These are phyloP conservation scores for Carassius auratus DNA, from an alignment of 2,113 vertebrate genomes.

Conservation along the genomic window DNA sequence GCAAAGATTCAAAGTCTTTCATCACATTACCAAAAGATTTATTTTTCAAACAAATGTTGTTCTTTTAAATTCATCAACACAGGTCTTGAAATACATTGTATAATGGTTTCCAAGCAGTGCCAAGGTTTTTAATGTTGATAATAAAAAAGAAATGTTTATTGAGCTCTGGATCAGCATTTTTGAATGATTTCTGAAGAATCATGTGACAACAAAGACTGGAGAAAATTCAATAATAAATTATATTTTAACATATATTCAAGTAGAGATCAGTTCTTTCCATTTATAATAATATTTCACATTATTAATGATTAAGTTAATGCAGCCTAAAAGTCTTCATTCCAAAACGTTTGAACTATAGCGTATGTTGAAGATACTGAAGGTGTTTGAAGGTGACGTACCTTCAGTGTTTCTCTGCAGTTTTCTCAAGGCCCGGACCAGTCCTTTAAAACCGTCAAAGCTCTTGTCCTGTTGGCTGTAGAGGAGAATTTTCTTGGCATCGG, in stretches of 20 bases:
- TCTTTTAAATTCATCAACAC: neutral
- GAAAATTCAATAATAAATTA: neutral
- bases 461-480: constrained; percentile 90
- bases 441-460: constrained; percentile 79
- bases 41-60: neutral
- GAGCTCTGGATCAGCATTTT: neutral
- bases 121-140: neutral
- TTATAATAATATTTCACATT: neutral
- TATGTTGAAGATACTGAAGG: neutral
- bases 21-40: neutral
- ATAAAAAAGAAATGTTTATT: neutral
- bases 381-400: constrained; percentile 68
- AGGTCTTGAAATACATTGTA: neutral
- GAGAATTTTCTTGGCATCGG: constrained; percentile 88
- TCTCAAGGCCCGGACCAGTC: constrained; percentile 75
- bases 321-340: neutral
- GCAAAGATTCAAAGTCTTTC: neutral
- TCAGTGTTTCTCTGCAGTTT: constrained; percentile 80
- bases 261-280: neutral
- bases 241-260: neutral
- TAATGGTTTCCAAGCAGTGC: neutral
- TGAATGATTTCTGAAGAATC: neutral
- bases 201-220: neutral
- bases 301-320: neutral
- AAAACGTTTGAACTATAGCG: neutral